A percentile compares a stretch with the other conserved stretches of the same genome.
phyloP scores from a whole-genome alignment of 2,797 vertebrate species.

The Danio jaintianensis region DNA sequence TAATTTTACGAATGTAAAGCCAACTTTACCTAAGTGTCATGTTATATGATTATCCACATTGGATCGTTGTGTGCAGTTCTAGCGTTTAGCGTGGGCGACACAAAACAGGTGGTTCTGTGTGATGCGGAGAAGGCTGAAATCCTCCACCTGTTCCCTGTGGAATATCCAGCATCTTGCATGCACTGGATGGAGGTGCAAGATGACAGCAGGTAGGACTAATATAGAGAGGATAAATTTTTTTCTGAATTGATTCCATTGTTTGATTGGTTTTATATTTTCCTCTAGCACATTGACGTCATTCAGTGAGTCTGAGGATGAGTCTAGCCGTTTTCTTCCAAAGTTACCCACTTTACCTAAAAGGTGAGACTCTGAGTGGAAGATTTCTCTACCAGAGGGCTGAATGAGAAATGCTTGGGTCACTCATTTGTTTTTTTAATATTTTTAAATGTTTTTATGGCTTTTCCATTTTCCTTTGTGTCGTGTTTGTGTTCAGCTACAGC shows the following conservation, averaged over 20 bases:
- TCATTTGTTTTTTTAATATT: constrained; percentile 17
- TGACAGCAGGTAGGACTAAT: constrained; percentile 85
- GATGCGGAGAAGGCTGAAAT: constrained; percentile 98
- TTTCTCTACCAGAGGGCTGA: neutral
- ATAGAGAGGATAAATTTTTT: neutral
- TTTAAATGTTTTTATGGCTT: constrained; percentile 10
- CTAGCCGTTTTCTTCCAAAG: constrained; percentile 93
- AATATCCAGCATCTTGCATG: constrained; percentile 90
- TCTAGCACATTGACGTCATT: constrained; percentile 89
- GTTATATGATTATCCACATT: constrained; percentile 12
- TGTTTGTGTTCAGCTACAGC: constrained; percentile 85
- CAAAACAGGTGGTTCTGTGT: constrained; percentile 91
- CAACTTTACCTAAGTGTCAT: neutral
- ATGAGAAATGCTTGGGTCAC: neutral
- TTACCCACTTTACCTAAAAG: constrained; percentile 94
- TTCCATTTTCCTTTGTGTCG: constrained; percentile 17
- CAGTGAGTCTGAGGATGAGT: constrained; percentile 93
- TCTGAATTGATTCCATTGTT: neutral
- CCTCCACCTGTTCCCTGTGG: constrained; percentile 90
- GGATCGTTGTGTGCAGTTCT: constrained; percentile 80
- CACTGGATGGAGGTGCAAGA: constrained; percentile 98
- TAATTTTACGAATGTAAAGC: no score
- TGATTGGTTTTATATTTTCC: constrained; percentile 51
- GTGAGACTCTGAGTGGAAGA: constrained; percentile 71
- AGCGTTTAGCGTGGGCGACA: constrained; percentile 95